Conservation (phyloP, 2,113 vertebrate genomes). For the Carassius auratus region DNA sequence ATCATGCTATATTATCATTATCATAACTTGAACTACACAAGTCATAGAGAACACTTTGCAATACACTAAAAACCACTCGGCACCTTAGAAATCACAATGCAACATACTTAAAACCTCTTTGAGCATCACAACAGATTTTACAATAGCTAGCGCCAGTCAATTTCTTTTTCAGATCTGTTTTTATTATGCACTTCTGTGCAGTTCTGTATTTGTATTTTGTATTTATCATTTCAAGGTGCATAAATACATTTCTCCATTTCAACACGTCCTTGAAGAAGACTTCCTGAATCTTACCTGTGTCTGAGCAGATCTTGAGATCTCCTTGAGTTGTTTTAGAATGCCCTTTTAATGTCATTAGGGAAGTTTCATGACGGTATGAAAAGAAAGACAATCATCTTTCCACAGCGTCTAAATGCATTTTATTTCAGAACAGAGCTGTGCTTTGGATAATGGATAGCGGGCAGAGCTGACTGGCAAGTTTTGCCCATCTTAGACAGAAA, state of each 20-base stretch:
- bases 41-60: no score
- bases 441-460: slow-evolving; percentile 24
- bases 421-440: slow-evolving; percentile 12
- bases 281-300: neutral
- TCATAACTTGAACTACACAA: no score
- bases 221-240: neutral
- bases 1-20: no score
- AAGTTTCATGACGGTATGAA: neutral
- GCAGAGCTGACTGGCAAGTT: slow-evolving; percentile 43
- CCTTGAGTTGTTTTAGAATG: slow-evolving; percentile 6
- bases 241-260: neutral
- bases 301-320: neutral
- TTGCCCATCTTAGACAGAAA: slow-evolving; percentile 35
- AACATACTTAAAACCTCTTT: neutral
- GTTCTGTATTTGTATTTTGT: neutral
- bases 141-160: no score
- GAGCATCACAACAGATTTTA: neutral
- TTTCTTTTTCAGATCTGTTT: neutral
- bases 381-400: slow-evolving; percentile 29
- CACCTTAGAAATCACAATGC: neutral
- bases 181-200: neutral
- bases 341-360: neutral
- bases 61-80: neutral
- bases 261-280: neutral
- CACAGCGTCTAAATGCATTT: slow-evolving; percentile 37